Evolutionary conservation across 2,113 vertebrate species (phyloP), one percentile per base, ranked within the genome.

Genomic region (Sceloporus tristichus): DNA sequence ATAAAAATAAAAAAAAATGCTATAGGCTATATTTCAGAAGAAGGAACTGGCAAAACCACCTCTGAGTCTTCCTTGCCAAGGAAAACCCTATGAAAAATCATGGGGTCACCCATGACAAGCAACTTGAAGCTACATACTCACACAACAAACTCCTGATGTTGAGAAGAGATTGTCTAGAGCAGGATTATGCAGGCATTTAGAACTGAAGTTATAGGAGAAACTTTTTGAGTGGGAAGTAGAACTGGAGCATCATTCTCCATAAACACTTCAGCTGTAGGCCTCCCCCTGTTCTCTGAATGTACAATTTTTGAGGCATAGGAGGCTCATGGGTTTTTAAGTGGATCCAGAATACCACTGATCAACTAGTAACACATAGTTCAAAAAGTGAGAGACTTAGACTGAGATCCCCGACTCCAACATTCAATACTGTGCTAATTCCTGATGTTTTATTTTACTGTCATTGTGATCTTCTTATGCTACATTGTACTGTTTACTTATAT

Each of bases 401-500:
- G 18, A 78, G 5, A 71, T 19, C 18, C 9, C 5, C 19, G 16
- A 14, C 1, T 66, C 40, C 34, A 23, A 23, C n/a, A 27, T 86
- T 79, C 59, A 70, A 13, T 78, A 21, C 2, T 53, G 18, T 82
- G 91, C 6, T 8, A 71, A 81, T 90, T 87, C 8, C 38, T 5
- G 42, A 79, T 56, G 25, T 56, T 53, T 34, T 19, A 88, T 91
- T 89, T 54, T 42, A 82, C 71, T 34, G 76, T 88, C 27, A 1
- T 88, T 62, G 86, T 91, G 89, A 80, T 89, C 79, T 79, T 79
- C 78, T 88, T 91, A 70, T 84, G 82, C 88, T 85, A 34, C 85
- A 91, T 85, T n/a, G 34, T 70, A 87, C 0, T 29, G 82, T 62
- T 95, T 93, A n/a, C 62, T 86, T 85, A 23, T 79, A 86, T 79